Evolutionary conservation across 1,140 invertebrate genomes (phyloP), one percentile per base, ranked within the genome.

Genomic region (Leguminivora glycinivorella): DNA sequence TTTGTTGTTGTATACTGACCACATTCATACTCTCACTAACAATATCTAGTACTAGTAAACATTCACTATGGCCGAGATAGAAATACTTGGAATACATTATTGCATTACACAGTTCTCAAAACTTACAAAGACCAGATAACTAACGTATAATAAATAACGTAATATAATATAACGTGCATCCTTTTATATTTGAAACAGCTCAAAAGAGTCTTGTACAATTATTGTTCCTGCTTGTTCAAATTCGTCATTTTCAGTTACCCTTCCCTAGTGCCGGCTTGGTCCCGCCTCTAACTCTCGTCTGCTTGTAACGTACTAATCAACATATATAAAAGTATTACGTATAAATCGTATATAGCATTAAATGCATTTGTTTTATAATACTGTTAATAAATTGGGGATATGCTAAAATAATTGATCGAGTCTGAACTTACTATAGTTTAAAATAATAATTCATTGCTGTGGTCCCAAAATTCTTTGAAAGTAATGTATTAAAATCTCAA

Each of bases 231-330:
- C 56, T 73, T 47, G 56, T 74, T 68, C 52, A 70, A 69, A 52
- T 68, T 68, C 75, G 80, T 84, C 81, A 83, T 84, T 73, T 79
- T 81, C 72, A 68, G 72, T 75, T 83, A 82, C 83, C 87, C 86
- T 80, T 81, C 77, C 73, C 67, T 60, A 78, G 83, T 88, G 89
- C 89, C 85, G 88, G 89, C 89, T 91, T 91, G 89, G 89, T 88
- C 89, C 89, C 88, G 69, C 68, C 70, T 72, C 69, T 19, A 69
- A 17, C 67, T 56, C 68, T 69, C 58, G 52, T 17, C 40, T 43
- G 40, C 43, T 47, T 70, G 68, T 72, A 71, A 74, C 72, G 75
- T 75, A 77, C 81, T 80, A 79, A 77, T 70, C 80, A 34, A 78
- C 67, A 76, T 78, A 83, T 77, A 80, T 77, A 79, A 82, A 75